Base-by-base conservation (phyloP, 1,140 invertebrate species). In the Lasaia peninsularis region DNA sequence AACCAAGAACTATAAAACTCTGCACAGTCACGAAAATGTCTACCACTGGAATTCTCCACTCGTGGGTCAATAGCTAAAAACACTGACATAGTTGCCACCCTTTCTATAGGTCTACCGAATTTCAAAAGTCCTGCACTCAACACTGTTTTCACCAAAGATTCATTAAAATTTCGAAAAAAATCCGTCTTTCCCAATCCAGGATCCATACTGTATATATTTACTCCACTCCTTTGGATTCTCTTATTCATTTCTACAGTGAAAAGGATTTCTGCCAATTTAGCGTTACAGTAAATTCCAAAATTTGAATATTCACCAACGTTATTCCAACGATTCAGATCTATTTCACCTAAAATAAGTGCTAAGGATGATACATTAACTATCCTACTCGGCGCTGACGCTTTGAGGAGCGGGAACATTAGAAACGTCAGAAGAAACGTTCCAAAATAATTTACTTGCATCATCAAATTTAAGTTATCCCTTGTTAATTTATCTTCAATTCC, bases 101-200 rank as follows among this genome's bases (percentile, higher is more conserved):
- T 89, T 52, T 89, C 78, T 0, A 90, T 75, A 21, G 75, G 90
- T 69, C 92, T 91, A 0, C 60, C 83, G 78, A 54, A 91, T 10
- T 56, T 65, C 55, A 57, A 59, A 34, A 57, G 73, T 49, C 52
- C 68, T n/a, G 60, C 37, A 55, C 73, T 76, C 7, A 73, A 55
- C 11, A 75, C 12, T 2, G 88, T 86, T 33, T 67, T 73, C 56
- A 91, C 84, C 51, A 88, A 60, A 0, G 89, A 76, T n/a, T 82
- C 75, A 52, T 91, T 86, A 10, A 93, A 69, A 65, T 95, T 86
- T 66, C 94, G 91, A 55, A 94, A 94, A 18, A 96, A 89, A 24
- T 93, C 91, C 0, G 95, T 95, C 55, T 94, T 94, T 9, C 93
- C 93, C 71, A 95, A 93, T 14, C 96, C 96, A 24, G 96, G 96